Conservation (phyloP, 1,140 invertebrate genomes). For the Saxidomus purpurata region DNA sequence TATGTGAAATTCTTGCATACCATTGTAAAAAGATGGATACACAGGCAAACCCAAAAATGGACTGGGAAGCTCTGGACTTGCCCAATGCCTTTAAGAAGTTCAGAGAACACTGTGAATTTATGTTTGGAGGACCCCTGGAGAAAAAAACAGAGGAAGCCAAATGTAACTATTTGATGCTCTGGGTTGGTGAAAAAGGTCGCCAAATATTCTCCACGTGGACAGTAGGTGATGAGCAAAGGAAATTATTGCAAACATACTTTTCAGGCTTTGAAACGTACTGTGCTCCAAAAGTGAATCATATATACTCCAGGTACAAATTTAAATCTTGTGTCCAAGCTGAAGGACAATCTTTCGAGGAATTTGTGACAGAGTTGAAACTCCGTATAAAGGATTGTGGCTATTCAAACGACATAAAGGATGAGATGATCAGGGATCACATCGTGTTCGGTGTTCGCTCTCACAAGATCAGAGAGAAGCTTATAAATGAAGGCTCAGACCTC, state of each 20-base stretch:
- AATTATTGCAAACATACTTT: slow-evolving; percentile 37
- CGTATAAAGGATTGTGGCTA: neutral
- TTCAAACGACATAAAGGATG: neutral
- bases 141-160: slow-evolving; percentile 27
- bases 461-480: neutral
- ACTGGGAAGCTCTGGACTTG: too few relatives aligned
- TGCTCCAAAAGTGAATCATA: neutral
- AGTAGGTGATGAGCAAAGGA: slow-evolving; percentile 42
- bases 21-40: too few relatives aligned
- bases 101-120: slow-evolving; percentile 4
- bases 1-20: too few relatives aligned
- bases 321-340: neutral
- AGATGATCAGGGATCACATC: neutral
- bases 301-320: neutral
- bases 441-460: neutral
- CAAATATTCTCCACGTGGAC: slow-evolving; percentile 53
- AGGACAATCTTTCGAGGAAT: neutral
- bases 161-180: slow-evolving; percentile 57
- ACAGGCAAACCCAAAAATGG: too few relatives aligned
- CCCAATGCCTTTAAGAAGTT: too few relatives aligned
- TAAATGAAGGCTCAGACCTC: neutral
- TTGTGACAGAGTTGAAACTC: neutral
- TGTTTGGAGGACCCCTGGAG: slow-evolving; percentile 46
- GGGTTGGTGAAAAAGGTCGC: slow-evolving; percentile 59
- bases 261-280: neutral